phyloP scores from a whole-genome alignment of 2,797 vertebrate genomes.

The Sitta carolinensis region DNA sequence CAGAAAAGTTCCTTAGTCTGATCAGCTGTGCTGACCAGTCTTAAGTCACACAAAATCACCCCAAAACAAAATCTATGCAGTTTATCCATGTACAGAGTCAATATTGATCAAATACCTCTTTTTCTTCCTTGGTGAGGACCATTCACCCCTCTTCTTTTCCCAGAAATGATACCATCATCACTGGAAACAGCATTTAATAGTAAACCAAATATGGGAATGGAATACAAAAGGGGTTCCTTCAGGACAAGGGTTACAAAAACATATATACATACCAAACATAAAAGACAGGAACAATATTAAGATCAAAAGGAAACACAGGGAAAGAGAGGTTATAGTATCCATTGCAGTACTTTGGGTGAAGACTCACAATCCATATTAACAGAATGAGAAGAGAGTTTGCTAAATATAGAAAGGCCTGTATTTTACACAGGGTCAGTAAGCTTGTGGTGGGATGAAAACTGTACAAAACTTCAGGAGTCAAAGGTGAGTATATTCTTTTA shows the following conservation, averaged over 20 bases:
- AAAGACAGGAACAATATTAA: not conserved
- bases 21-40: not conserved
- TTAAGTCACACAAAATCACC: not conserved
- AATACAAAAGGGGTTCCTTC: slow-evolving; percentile 47
- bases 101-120: not conserved
- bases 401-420: not conserved
- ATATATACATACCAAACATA: slow-evolving; percentile 50
- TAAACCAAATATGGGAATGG: slow-evolving; percentile 21
- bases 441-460: not conserved
- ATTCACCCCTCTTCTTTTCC: not conserved
- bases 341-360: slow-evolving; percentile 11
- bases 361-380: not conserved
- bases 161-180: not conserved
- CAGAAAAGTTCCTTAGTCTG: not conserved
- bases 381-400: not conserved
- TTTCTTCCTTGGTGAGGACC: not conserved
- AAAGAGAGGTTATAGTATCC: not conserved
- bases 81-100: not conserved
- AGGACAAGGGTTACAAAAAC: slow-evolving; percentile 48
- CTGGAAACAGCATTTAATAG: slow-evolving; percentile 48
- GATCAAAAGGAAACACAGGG: not conserved
- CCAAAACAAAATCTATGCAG: not conserved
- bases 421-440: not conserved
- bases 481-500: not conserved
- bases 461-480: not conserved